Base-by-base conservation (phyloP, 2,113 vertebrate species). In the Galemys pyrenaicus region DNA sequence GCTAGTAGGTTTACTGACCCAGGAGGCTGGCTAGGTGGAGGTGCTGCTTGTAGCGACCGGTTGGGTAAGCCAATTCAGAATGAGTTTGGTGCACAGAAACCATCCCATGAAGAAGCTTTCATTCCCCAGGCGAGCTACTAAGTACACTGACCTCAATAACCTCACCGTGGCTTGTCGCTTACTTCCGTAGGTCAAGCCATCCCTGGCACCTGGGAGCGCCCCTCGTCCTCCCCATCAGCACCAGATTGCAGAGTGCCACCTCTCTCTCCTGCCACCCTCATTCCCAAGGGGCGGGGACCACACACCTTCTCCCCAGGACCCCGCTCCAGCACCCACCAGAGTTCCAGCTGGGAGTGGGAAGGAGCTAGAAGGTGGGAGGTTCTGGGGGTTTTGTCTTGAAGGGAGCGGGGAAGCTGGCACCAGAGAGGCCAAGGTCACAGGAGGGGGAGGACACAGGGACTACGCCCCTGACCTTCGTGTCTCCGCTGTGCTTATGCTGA, bases 391-490 rank as follows among this genome's bases (percentile, higher is more conserved):
- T 32, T 35, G 41, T 30, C 32, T 26, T 12, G 10, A 67, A 60
- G 17, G 28, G 9, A 51, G 13, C 4, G 8, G 11, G 10, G 19
- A 44, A 71, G 0, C 9, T 6, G 6, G 28, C 35, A 86, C 37
- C 49, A 9, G 26, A 39, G 35, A 3, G 60, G 26, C 7, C 4
- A 32, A 39, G 60, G 65, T 5, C 0, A 1, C 7, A 4, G 7
- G 15, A 44, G 74, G 0, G 26, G 51, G 49, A 32, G 10, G 0
- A 5, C 54, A 24, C 6, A 1, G 30, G 9, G 67, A 17, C 9
- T 41, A 24, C 26, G n/a, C 37, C 1, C 7, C 44, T 86, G 41
- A 65, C 32, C 22, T 4, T 2, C 10, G 51, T 19, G 54, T 22
- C 54, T 56, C 49, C 49, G 20, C 17, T 22, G 20, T 56, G 54